Conservation (phyloP, 2,797 vertebrate genomes). For the Brachymystax lenok region DNA sequence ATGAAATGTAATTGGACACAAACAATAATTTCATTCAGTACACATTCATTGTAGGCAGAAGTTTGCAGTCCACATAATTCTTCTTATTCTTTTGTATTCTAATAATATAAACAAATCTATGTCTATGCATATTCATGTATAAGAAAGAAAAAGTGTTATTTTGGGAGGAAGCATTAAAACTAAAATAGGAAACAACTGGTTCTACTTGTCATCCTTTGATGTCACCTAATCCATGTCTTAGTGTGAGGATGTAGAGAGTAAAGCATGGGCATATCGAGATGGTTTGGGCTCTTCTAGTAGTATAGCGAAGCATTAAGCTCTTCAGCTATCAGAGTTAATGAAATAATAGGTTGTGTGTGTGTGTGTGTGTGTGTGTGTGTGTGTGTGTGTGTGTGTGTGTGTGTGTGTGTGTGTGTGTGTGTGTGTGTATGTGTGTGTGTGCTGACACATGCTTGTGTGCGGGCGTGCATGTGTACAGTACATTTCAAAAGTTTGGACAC, state of each 20-base stretch:
- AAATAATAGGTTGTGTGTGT: constrained; percentile 42
- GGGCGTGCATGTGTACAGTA: constrained; percentile 2
- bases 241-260: constrained; percentile 58
- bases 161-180: constrained; percentile 48
- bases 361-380: neutral
- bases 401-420: neutral
- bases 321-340: constrained; percentile 58
- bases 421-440: constrained; percentile 5
- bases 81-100: neutral
- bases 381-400: neutral
- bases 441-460: neutral
- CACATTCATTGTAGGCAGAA: neutral
- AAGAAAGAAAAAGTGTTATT: constrained; percentile 49
- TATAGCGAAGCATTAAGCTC: constrained; percentile 55
- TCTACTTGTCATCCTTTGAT: constrained; percentile 66
- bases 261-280: constrained; percentile 61
- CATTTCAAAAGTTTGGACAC: too few species aligned
- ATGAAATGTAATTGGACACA: neutral
- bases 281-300: constrained; percentile 46
- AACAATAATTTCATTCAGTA: neutral
- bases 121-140: constrained; percentile 23
- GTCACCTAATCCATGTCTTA: constrained; percentile 67
- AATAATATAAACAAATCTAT: neutral
- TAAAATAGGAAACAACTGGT: constrained; percentile 56
- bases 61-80: neutral